phyloP scores from a whole-genome alignment of 1,140 invertebrate species.

The Ericerus pela region DNA sequence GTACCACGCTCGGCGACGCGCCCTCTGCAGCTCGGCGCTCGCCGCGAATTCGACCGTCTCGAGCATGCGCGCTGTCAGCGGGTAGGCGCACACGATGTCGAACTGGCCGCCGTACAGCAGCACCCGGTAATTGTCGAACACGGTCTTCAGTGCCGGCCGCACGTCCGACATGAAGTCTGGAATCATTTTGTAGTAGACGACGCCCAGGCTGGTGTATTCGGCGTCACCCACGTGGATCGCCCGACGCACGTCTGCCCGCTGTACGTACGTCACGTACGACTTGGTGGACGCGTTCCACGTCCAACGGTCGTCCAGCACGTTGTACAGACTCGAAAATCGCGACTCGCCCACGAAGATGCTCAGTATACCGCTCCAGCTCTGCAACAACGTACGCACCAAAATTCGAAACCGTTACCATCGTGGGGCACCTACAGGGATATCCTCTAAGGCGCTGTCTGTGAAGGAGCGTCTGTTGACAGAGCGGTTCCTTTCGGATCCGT shows the following conservation, averaged over 20 bases:
- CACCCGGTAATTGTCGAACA: constrained; percentile 49
- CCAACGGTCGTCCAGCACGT: constrained; percentile 11
- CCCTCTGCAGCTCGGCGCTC: constrained; percentile 44
- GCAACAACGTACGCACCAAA: constrained; percentile 4
- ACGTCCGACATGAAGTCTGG: constrained; percentile 70
- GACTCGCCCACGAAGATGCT: constrained; percentile 15
- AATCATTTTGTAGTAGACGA: constrained; percentile 48
- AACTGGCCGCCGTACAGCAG: constrained; percentile 59
- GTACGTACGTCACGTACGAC: constrained; percentile 33
- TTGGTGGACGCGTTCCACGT: not conserved
- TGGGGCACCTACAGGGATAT: too few species aligned
- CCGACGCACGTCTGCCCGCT: constrained; percentile 41
- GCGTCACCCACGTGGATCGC: constrained; percentile 70
- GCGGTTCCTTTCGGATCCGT: too few species aligned
- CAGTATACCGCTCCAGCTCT: constrained; percentile 18
- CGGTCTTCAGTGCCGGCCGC: constrained; percentile 50
- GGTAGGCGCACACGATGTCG: constrained; percentile 69
- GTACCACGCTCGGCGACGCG: constrained; percentile 32
- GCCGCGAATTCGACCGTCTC: constrained; percentile 45
- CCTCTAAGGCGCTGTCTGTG: too few species aligned
- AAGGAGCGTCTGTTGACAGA: too few species aligned
- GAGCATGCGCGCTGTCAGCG: constrained; percentile 52
- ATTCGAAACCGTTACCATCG: too few species aligned
- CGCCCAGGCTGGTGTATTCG: constrained; percentile 32
- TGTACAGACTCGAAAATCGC: constrained; percentile 17